phyloP scores from a whole-genome alignment of 2,797 vertebrate genomes.

The Molossus alvarezi region DNA sequence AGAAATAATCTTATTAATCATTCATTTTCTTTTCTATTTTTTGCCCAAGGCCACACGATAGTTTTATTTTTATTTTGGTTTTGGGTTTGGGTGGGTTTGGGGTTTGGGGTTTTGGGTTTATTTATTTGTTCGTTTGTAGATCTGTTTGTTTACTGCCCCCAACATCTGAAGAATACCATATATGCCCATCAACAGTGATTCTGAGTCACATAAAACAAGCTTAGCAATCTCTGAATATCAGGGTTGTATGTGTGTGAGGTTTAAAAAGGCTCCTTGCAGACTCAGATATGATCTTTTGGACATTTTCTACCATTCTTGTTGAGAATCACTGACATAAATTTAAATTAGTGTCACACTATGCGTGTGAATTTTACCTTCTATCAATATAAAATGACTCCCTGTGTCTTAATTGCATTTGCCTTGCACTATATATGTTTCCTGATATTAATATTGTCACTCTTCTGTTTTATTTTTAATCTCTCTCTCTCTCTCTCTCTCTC shows the following conservation, averaged over 20 bases:
- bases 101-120: neutral
- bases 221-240: neutral
- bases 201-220: neutral
- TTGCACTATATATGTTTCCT: neutral
- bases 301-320: neutral
- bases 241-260: neutral
- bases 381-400: constrained; percentile 36
- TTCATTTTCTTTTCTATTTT: neutral
- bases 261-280: neutral
- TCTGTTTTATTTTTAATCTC: constrained; percentile 30
- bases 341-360: neutral
- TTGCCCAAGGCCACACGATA: neutral
- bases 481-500: neutral
- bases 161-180: neutral
- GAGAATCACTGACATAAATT: constrained; percentile 2
- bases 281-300: neutral
- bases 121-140: neutral
- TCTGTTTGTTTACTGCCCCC: neutral
- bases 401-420: neutral
- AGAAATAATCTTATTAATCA: neutral
- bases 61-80: neutral
- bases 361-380: constrained; percentile 27
- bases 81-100: neutral
- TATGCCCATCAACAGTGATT: neutral
- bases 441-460: neutral